Base-by-base conservation (phyloP, 2,797 vertebrate species). In the Myotis pilosus region DNA sequence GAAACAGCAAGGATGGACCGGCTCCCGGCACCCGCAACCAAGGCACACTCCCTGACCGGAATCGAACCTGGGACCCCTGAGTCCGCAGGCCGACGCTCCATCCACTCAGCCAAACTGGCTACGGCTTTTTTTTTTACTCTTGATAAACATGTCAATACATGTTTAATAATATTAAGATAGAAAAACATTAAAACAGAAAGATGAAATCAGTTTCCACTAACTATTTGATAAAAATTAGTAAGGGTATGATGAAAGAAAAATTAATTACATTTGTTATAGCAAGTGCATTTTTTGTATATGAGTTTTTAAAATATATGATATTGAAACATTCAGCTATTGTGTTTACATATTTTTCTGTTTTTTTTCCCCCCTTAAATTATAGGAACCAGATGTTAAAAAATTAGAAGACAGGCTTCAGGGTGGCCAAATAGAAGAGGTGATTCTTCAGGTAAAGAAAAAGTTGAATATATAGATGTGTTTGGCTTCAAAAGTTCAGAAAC, bases 371-470 rank as follows among this genome's bases (percentile, higher is more conserved):
- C 96, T 97, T 10, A 97, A 97, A 94, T 92, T 94, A 60, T 89
- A 99, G 99, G 99, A 99, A 96, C 93, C 97, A 0, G 98, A 99
- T 96, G 97, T 99, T 22, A 98, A 98, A 74, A 99, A 98, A 95
- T 98, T 99, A 83, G 98, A 99, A 97, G 97, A 98, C 86, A 99
- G 98, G 96, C 98, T 99, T 64, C 99, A 99, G 87, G 89, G 98
- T 92, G 99, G 99, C 49, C 99, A 99, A 95, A 99, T 99, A 95
- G 99, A 99, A 98, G 99, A 99, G 97, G 99, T 99, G 11, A 99
- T 99, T 96, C 92, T 98, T 92, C 99, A 99, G 99, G 99, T 99
- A 98, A 98, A 92, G 47, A 91, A 87, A 89, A 85, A 78, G 19
- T 87, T 87, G 30, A 20, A 53, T 78, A 49, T 82, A 93, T 76